A percentile compares a stretch with the other conserved stretches of the same genome.
Conservation (phyloP, 1,140 invertebrate genomes). For the Apis laboriosa region DNA sequence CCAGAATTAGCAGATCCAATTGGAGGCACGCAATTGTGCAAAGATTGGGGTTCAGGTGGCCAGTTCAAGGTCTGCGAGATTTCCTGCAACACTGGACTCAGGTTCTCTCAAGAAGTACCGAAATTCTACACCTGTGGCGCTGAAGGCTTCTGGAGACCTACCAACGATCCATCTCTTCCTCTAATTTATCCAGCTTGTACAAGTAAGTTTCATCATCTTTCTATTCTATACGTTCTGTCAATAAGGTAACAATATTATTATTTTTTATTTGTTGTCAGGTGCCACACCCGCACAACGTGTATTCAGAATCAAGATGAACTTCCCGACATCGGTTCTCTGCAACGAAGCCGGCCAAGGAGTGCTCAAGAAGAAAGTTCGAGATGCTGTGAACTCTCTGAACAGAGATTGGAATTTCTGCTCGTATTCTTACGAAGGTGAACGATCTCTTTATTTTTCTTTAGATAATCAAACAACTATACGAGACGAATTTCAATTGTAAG, state of each 20-base stretch:
- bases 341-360: constrained; percentile 96
- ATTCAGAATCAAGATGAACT: constrained; percentile 95
- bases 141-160: constrained; percentile 97
- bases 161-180: constrained; percentile 88
- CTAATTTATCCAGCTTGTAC: constrained; percentile 95
- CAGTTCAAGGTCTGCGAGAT: constrained; percentile 97
- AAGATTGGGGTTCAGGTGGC: constrained; percentile 97
- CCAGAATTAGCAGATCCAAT: constrained; percentile 92
- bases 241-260: neutral
- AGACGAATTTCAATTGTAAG: neutral
- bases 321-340: constrained; percentile 95
- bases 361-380: constrained; percentile 91
- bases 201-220: constrained; percentile 80
- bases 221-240: neutral
- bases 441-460: neutral
- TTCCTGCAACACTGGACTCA: constrained; percentile 90
- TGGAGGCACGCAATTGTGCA: constrained; percentile 94
- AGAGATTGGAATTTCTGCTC: constrained; percentile 97
- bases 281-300: constrained; percentile 93
- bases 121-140: constrained; percentile 98
- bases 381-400: constrained; percentile 93
- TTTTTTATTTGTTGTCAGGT: constrained; percentile 78
- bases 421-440: constrained; percentile 89
- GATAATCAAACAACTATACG: too few relatives aligned
- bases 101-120: constrained; percentile 94